phyloP scores from a whole-genome alignment of 1,140 invertebrate species.

The Caenorhabditis briggsae region DNA sequence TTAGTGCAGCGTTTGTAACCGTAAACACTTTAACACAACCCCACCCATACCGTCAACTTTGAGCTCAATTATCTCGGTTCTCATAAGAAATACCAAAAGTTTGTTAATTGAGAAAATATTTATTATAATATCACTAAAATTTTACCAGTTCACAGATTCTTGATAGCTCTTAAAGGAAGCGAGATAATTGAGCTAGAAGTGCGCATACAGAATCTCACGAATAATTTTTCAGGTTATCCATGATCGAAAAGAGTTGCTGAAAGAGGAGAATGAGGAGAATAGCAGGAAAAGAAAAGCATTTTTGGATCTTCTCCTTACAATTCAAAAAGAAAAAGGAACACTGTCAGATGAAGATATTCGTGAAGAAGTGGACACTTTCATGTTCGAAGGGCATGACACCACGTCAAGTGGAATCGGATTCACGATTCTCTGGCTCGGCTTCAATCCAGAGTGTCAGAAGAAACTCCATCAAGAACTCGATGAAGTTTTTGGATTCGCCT shows the following conservation, averaged over 20 bases:
- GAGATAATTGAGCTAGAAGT: too few relatives aligned
- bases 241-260: constrained; percentile 81
- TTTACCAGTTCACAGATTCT: too few relatives aligned
- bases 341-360: constrained; percentile 80
- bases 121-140: too few relatives aligned
- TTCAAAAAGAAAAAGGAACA: constrained; percentile 83
- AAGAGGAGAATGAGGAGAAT: constrained; percentile 36
- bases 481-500: constrained; percentile 85
- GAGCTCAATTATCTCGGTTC: too few relatives aligned
- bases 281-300: constrained; percentile 90
- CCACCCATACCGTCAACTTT: too few relatives aligned
- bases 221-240: constrained; percentile 81
- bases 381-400: constrained; percentile 88
- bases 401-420: constrained; percentile 86
- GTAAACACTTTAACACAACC: too few relatives aligned
- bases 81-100: too few relatives aligned
- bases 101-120: too few relatives aligned
- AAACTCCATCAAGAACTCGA: constrained; percentile 86
- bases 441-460: constrained; percentile 81
- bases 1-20: too few relatives aligned
- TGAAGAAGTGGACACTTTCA: constrained; percentile 86
- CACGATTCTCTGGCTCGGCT: constrained; percentile 79
- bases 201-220: too few relatives aligned
- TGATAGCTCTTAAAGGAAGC: too few relatives aligned
- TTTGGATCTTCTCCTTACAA: constrained; percentile 89